Conservation (phyloP, 2,888 invertebrate genomes). For the Selenia dentaria region DNA sequence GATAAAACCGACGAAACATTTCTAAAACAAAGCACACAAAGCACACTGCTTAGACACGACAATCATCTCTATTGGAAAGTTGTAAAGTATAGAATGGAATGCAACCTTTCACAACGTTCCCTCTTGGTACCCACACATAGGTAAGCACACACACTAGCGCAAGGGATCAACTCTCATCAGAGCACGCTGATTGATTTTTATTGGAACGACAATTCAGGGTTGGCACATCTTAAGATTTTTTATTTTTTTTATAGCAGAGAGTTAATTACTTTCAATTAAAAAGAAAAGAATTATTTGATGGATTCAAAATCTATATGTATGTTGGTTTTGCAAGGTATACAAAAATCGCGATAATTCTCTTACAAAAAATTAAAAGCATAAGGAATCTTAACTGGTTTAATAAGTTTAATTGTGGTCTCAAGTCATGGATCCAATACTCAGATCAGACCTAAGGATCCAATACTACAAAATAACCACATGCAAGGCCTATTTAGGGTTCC, state of each 20-base stretch:
- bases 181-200: constrained; percentile 76
- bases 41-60: constrained; percentile 4
- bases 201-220: constrained; percentile 64
- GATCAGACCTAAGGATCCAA: no score
- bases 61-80: not conserved
- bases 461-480: no score
- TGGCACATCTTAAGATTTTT: constrained; percentile 31
- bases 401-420: no score
- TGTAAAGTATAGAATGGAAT: constrained; percentile 11
- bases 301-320: no score
- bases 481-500: no score
- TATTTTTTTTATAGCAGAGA: not conserved
- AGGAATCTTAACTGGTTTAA: no score
- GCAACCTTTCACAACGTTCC: constrained; percentile 11
- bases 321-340: no score
- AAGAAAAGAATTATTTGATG: no score
- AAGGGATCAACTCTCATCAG: constrained; percentile 57
- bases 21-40: constrained; percentile 13
- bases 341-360: no score
- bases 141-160: constrained; percentile 40
- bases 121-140: constrained; percentile 10
- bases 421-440: no score
- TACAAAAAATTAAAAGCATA: no score
- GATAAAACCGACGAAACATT: constrained; percentile 6
- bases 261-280: no score